Evolutionary conservation across 2,797 vertebrate species (phyloP).

Genomic region (Eutrigla gurnardus): DNA sequence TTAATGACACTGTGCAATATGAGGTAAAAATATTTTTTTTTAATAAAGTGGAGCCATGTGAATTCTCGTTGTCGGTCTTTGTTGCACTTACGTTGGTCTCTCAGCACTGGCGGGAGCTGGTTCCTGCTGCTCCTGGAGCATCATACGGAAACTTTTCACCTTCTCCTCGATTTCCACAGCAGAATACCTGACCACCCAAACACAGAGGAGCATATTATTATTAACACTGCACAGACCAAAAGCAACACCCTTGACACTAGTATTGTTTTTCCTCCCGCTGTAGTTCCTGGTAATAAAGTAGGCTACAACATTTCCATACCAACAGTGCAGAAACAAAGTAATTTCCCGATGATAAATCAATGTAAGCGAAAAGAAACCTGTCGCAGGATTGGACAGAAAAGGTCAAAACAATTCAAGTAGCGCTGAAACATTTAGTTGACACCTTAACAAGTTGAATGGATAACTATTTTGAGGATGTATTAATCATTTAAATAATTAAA

Average conservation of each 20-base stretch:
- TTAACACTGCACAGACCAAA: not conserved
- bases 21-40: no score
- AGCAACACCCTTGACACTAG: not conserved
- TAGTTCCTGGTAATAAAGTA: not conserved
- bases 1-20: not conserved
- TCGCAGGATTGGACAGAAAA: not conserved
- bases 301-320: not conserved
- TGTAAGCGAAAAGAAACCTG: not conserved
- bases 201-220: not conserved
- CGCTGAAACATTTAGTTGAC: not conserved
- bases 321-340: not conserved
- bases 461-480: not conserved
- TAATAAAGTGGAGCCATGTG: not conserved
- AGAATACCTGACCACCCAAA: conserved; percentile 83
- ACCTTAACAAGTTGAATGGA: not conserved
- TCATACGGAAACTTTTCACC: conserved; percentile 93
- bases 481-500: not conserved
- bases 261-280: not conserved
- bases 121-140: conserved; percentile 93
- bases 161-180: conserved; percentile 94
- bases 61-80: not conserved
- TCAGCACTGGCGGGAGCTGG: conserved; percentile 80
- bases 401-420: not conserved
- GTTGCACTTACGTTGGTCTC: conserved; percentile 83
- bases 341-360: not conserved